These are phyloP conservation scores for Ophion slaviceki DNA, from an alignment of 2,888 invertebrate species.

Conservation along the genomic window DNA sequence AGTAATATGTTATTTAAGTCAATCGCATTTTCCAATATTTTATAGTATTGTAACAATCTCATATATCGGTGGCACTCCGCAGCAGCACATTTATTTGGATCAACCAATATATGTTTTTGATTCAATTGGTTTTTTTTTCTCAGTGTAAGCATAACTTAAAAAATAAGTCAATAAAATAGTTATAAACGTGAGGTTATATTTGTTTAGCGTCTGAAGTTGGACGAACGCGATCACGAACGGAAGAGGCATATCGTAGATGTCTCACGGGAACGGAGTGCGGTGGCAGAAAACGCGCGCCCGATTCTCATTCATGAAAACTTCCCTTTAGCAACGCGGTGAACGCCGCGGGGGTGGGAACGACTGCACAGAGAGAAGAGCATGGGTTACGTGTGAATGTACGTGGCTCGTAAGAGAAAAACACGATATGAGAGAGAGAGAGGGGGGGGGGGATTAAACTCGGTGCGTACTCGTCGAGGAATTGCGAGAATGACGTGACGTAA, in stretches of 20 bases:
- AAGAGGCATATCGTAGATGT: slow-evolving; percentile 25
- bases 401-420: slow-evolving; percentile 35
- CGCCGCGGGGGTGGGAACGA: slow-evolving; percentile 7
- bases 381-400: slow-evolving; percentile 9
- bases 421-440: slow-evolving; percentile 42
- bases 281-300: slow-evolving; percentile 46
- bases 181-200: background rate
- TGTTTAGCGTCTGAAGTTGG: background rate
- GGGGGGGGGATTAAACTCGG: slow-evolving; percentile 63
- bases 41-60: too few relatives aligned
- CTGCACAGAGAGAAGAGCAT: slow-evolving; percentile 19
- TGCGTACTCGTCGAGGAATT: slow-evolving; percentile 63
- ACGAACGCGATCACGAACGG: background rate
- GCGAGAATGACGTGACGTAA: slow-evolving; percentile 60
- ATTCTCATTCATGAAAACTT: slow-evolving; percentile 64
- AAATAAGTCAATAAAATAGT: background rate
- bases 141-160: too few relatives aligned
- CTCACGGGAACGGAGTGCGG: slow-evolving; percentile 15
- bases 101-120: too few relatives aligned
- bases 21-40: too few relatives aligned
- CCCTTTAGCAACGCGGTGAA: slow-evolving; percentile 35
- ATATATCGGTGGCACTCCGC: too few relatives aligned
- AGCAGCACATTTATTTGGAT: too few relatives aligned
- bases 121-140: too few relatives aligned
- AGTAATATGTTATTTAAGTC: too few relatives aligned